Conservation (phyloP, 2,888 invertebrate genomes). For the Sarcophaga subvicina region DNA sequence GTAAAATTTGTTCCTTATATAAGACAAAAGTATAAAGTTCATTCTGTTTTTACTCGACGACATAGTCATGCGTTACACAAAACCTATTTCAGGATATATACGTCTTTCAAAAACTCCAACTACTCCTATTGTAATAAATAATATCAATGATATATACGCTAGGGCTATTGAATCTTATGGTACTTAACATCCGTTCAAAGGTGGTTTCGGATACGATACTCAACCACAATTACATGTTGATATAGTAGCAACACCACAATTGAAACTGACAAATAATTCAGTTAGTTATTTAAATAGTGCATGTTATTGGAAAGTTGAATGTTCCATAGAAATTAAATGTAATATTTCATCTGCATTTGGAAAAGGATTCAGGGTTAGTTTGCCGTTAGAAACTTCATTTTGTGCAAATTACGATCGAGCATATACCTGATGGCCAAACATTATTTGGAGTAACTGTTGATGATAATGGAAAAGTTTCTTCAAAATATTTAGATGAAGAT, state of each 20-base stretch:
- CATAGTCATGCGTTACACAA: background rate
- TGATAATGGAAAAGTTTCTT: too few species aligned
- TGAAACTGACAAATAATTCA: background rate
- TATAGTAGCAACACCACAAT: background rate
- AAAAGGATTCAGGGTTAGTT: too few species aligned
- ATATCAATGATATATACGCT: background rate
- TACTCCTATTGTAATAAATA: background rate
- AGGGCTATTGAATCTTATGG: background rate
- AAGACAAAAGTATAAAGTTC: background rate
- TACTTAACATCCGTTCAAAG: background rate
- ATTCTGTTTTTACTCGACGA: background rate
- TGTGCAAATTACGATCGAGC: too few species aligned
- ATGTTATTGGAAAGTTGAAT: slow-evolving; percentile 46
- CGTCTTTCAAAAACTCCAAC: background rate
- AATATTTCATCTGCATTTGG: too few species aligned
- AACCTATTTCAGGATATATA: background rate
- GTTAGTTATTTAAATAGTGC: slow-evolving; percentile 27
- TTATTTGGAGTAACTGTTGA: too few species aligned
- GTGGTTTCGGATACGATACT: background rate
- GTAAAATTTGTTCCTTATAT: slow-evolving; percentile 40
- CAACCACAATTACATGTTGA: slow-evolving; percentile 16
- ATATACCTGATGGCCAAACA: too few species aligned
- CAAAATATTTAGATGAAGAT: too few species aligned
- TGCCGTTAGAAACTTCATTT: too few species aligned
- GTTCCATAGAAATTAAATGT: background rate